These are phyloP conservation scores for Drosophila azteca DNA, from an alignment of 1,140 invertebrate genomes.

Conservation along the genomic window DNA sequence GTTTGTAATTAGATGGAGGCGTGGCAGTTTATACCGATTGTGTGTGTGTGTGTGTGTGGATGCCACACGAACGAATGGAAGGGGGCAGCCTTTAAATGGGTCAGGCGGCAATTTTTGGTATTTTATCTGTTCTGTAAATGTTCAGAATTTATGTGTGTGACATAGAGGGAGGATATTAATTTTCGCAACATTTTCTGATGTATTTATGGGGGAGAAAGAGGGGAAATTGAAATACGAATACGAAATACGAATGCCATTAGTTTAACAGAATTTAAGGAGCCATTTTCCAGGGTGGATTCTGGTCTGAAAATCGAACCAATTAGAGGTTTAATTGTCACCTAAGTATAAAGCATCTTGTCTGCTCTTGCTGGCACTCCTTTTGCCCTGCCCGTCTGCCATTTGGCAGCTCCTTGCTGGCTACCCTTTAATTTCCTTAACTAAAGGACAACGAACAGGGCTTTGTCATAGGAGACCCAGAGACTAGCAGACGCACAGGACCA, in stretches of 20 bases:
- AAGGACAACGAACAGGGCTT: conserved; percentile 28
- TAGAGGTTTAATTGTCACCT: neutral
- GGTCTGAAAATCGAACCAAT: neutral
- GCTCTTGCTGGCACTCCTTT: no score
- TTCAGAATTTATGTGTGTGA: conserved; percentile 49
- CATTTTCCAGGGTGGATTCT: neutral
- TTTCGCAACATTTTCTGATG: conserved; percentile 55
- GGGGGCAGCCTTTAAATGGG: conserved; percentile 47
- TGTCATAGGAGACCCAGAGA: conserved; percentile 25
- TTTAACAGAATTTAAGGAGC: conserved; percentile 2
- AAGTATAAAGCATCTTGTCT: neutral
- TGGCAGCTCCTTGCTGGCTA: conserved; percentile 6
- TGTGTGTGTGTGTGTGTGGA: neutral
- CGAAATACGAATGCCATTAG: conserved; percentile 8
- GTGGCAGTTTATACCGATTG: no score
- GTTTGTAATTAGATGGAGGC: conserved; percentile 59
- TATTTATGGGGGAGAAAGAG: conserved; percentile 23
- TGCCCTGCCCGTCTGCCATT: neutral
- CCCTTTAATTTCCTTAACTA: conserved; percentile 49
- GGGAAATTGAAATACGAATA: conserved; percentile 54
- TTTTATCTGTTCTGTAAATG: conserved; percentile 58
- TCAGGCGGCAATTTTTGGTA: conserved; percentile 48
- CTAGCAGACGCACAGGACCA: conserved; percentile 26
- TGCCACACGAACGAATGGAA: conserved; percentile 10
- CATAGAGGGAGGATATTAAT: conserved; percentile 40